Percentiles rank a stretch among this genome's conserved stretches.
These are phyloP conservation scores for Stenodema calcarata DNA, from an alignment of 2,888 invertebrate genomes.

Conservation along the genomic window DNA sequence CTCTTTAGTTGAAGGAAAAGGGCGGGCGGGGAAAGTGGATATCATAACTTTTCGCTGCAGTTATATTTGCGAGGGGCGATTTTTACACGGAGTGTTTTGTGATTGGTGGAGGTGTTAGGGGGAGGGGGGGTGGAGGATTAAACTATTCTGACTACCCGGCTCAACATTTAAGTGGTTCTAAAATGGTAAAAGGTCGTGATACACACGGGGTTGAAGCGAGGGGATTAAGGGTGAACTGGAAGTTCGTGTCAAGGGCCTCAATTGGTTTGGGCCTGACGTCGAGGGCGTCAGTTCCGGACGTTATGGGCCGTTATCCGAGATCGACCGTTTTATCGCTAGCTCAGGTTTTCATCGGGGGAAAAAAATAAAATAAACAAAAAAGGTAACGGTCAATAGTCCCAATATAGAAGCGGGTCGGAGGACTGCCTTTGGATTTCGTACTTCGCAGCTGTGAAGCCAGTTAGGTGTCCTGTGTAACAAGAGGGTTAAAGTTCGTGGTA, in stretches of 20 bases:
- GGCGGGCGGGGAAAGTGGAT: too few relatives aligned
- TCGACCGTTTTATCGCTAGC: not conserved
- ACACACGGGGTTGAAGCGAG: not conserved
- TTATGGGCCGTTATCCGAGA: not conserved
- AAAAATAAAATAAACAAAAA: not conserved
- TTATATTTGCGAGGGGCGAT: too few relatives aligned
- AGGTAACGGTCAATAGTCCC: not conserved
- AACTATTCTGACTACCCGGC: too few relatives aligned
- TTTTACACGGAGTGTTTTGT: too few relatives aligned
- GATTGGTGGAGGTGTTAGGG: too few relatives aligned
- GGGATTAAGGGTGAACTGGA: not conserved
- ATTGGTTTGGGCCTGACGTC: slow-evolving; percentile 29
- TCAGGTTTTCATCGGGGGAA: not conserved
- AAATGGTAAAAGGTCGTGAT: not conserved
- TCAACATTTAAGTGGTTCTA: not conserved
- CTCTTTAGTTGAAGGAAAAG: too few relatives aligned
- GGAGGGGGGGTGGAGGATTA: too few relatives aligned
- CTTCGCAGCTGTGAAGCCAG: too few relatives aligned
- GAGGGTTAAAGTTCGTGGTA: too few relatives aligned
- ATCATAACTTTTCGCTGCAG: too few relatives aligned
- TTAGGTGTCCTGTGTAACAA: too few relatives aligned
- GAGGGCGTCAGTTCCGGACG: not conserved
- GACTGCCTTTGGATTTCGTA: too few relatives aligned
- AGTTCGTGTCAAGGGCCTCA: not conserved
- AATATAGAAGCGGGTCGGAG: not conserved